Base-by-base conservation (phyloP, 2,888 invertebrate species). In the Hydraecia micacea region DNA sequence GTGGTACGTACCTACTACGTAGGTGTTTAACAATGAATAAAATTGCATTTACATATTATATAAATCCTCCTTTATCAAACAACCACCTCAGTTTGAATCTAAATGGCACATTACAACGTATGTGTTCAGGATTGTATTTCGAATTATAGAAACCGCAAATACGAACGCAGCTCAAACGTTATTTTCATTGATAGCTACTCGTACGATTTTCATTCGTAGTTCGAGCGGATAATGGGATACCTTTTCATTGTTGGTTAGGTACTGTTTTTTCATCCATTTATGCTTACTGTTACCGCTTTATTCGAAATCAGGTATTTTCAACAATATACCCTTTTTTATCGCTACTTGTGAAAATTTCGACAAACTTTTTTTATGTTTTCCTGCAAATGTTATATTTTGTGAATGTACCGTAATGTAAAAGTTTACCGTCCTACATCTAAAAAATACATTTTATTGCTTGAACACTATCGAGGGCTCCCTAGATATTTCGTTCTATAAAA, bases 81-180 rank as follows among this genome's bases (percentile, higher is more conserved):
- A 65, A 72, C 36, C 52, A 66, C 39, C 49, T 73, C 42, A 67
- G 32, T 83, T 76, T 66, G 66, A 80, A 83, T 83, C 39, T 76
- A 80, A 83, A 83, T 75, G 46, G 75, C 21, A 80, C 55, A 75
- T 83, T 80, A 70, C 55, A 32, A 36, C 25, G 49, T 68, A 60
- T 82, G 67, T 79, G 71, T 52, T 79, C 63, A 75, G 52, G 49
- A 52, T 83, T 83, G 63, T 83, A 73, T 83, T 76, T 66, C 71
- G 46, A 68, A 72, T 68, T 73, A 76, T 71, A 66, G 25, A 71
- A 83, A 42, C 73, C 76, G 49, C 76, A 76, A 79, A 83, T 79
- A 75, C 63, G 42, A 73, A 72, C 39, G 66, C 55, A 67, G 28
- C 67, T 63, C 80, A 52, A 83, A 52, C 49, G 52, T 49, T 49